Base-by-base conservation (phyloP, 2,113 vertebrate genomes). In the Phaethornis superciliosus region DNA sequence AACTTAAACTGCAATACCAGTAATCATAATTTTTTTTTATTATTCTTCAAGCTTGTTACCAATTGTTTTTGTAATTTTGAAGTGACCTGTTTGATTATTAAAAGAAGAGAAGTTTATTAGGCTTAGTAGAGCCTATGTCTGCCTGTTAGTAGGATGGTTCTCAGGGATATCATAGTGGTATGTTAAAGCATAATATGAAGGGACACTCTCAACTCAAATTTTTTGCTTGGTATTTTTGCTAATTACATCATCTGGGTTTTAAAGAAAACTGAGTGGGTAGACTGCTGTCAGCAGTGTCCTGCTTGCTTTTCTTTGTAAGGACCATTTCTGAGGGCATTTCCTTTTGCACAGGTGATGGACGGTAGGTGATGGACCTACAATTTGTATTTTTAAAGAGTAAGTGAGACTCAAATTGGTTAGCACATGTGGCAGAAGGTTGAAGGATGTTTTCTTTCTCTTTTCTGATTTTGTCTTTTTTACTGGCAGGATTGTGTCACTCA, bases 301-400 rank as follows among this genome's bases (percentile, higher is more conserved):
- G 33, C 15, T 58, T 62, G 33, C 20, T 58, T 62, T 82, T 37
- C 19, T 85, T 40, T 80, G 23, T 55, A 8, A 20, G 54, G 51
- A 18, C 33, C 72, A 5, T 70, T 72, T 74, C 24, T 59, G 35
- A 92, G 46, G 54, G 42, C 23, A n/a, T 49, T 75, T 88, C 10
- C 6, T 65, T 0, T 54, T 58, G 40, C 7, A 4, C 8, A 20
- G 7, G 6, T 1, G 1, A 24, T 21, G 0, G 0, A 42, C 47
- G 4, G 2, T 20, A 26, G 32, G 24, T 59, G 37, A 75, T 35
- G 21, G 49, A 49, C n/a, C 55, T 77, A 21, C 46, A 60, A 17
- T 47, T 67, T 55, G 42, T 7, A 4, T 68, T 85, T 93, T 58
- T 52, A 32, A 64, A 79, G 65, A 47, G 32, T 1, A 2, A 52